Evolutionary conservation across 2,888 invertebrate species (phyloP).

Genomic region (Invenusta paracnida): DNA sequence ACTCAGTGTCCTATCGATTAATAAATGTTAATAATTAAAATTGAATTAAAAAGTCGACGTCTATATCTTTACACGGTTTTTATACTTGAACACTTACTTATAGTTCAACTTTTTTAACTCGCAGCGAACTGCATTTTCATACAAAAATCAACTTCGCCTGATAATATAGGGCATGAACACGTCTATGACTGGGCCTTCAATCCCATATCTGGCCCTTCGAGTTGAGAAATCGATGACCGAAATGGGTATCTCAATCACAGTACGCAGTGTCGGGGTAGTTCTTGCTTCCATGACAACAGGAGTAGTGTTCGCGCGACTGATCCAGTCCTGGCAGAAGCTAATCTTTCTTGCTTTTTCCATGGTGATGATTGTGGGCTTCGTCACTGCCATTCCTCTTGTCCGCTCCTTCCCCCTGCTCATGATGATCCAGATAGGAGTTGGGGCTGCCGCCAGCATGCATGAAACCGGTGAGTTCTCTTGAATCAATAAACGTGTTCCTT

Average conservation of each 20-base stretch:
- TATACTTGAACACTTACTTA: no score
- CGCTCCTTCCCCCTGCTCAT: background rate
- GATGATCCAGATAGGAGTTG: background rate
- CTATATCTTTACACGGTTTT: no score
- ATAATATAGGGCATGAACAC: slow-evolving; percentile 3
- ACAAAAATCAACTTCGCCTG: no score
- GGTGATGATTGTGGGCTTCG: background rate
- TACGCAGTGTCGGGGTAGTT: background rate
- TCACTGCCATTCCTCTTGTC: background rate
- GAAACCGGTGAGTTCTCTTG: slow-evolving; percentile 16
- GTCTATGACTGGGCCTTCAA: background rate
- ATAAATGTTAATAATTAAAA: no score
- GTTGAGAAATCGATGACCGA: background rate
- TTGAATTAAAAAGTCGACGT: no score
- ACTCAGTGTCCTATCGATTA: no score
- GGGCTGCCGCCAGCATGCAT: background rate
- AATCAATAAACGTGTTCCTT: no score
- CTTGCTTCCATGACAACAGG: background rate
- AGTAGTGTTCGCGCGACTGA: background rate
- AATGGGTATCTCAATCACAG: background rate
- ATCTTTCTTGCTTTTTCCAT: background rate
- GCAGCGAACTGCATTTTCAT: no score
- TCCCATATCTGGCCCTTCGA: background rate
- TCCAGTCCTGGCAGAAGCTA: background rate
- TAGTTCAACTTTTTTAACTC: no score